These are phyloP conservation scores for Hycleus cichorii DNA, from an alignment of 1,140 invertebrate genomes.

Conservation along the genomic window DNA sequence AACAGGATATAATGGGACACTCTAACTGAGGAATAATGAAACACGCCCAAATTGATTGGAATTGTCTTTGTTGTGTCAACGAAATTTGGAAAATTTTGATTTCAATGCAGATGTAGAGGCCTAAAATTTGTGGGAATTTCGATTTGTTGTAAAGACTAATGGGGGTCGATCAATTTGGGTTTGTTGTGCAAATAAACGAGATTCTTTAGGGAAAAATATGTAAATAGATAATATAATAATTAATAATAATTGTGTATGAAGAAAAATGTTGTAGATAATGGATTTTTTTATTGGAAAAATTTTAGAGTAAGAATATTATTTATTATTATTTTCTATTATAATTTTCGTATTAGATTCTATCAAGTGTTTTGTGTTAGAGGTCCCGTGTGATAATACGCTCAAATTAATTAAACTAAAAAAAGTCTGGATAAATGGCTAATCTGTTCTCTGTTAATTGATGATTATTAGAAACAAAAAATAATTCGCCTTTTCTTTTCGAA, in stretches of 20 bases:
- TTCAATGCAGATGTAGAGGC: not conserved
- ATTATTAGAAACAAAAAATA: conserved; percentile 4
- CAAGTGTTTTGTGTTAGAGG: conserved; percentile 24
- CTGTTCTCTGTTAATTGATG: conserved; percentile 8
- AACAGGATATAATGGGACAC: conserved; percentile 4
- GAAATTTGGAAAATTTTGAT: not conserved
- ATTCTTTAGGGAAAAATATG: conserved; percentile 14
- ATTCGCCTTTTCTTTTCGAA: conserved; percentile 9
- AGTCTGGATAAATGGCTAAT: not conserved
- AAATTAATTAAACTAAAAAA: conserved; percentile 1
- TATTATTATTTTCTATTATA: conserved; percentile 19
- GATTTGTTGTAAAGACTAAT: not conserved
- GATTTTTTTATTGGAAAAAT: conserved; percentile 34
- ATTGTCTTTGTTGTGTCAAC: conserved; percentile 1
- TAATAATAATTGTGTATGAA: conserved; percentile 24
- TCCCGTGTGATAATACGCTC: conserved; percentile 38
- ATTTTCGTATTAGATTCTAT: too few relatives aligned
- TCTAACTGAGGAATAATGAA: not conserved
- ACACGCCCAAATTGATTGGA: too few relatives aligned
- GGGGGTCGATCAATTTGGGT: not conserved
- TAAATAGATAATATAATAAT: conserved; percentile 25
- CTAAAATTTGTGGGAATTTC: not conserved
- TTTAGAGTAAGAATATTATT: conserved; percentile 18
- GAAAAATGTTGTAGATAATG: conserved; percentile 28
- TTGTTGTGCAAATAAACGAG: not conserved